These are phyloP conservation scores for Atethmia centrago DNA, from an alignment of 2,888 invertebrate species.

Conservation along the genomic window DNA sequence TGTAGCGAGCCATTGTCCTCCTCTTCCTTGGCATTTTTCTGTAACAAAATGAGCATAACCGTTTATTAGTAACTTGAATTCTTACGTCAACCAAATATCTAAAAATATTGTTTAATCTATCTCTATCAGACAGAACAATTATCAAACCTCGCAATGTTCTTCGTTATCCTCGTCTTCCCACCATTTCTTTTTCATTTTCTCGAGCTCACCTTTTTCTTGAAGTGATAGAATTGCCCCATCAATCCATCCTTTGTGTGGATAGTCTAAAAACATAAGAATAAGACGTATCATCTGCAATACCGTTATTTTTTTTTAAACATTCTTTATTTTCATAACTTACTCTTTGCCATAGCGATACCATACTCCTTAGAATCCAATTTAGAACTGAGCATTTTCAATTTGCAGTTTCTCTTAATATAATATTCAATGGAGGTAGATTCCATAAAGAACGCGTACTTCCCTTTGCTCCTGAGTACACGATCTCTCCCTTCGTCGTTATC, in stretches of 20 bases:
- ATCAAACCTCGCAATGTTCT: slow-evolving; percentile 74
- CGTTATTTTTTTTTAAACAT: background rate
- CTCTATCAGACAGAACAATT: background rate
- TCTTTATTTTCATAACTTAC: slow-evolving; percentile 87
- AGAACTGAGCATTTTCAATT: slow-evolving; percentile 94
- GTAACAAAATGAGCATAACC: slow-evolving; percentile 25
- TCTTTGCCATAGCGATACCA: slow-evolving; percentile 95
- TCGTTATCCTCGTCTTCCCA: slow-evolving; percentile 94
- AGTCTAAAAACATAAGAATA: slow-evolving; percentile 89
- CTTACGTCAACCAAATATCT: background rate
- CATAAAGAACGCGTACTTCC: slow-evolving; percentile 98
- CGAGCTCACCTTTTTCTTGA: slow-evolving; percentile 96
- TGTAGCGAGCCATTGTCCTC: slow-evolving; percentile 91
- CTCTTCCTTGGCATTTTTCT: slow-evolving; percentile 73
- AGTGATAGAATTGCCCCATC: slow-evolving; percentile 96
- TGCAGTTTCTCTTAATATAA: slow-evolving; percentile 94
- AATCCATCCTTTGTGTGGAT: slow-evolving; percentile 93
- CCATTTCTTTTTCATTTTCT: slow-evolving; percentile 95
- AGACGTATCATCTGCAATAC: background rate
- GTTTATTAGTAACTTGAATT: background rate
- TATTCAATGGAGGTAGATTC: slow-evolving; percentile 98
- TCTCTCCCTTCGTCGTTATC: slow-evolving; percentile 96
- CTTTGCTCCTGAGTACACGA: slow-evolving; percentile 93
- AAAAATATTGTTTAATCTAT: background rate
- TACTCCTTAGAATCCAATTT: slow-evolving; percentile 95